phyloP scores from a whole-genome alignment of 2,113 vertebrate species.

The Leptobrachium ailaonicum region DNA sequence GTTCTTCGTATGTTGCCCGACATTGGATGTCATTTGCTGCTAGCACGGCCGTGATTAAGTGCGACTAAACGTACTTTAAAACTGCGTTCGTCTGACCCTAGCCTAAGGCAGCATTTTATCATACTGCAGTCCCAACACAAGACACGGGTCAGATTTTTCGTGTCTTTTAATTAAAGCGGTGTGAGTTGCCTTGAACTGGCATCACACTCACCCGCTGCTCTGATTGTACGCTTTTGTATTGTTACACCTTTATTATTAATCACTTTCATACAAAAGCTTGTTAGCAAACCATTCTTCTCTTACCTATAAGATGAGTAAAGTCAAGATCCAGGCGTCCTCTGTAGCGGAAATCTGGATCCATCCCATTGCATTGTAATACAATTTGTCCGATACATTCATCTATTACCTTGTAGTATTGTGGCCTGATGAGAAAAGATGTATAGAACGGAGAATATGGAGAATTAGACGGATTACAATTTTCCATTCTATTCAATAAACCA shows the following conservation, averaged over 20 bases:
- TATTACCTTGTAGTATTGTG: slow-evolving; percentile 97
- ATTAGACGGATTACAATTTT: too few relatives aligned
- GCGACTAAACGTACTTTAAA: too few relatives aligned
- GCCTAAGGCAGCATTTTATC: too few relatives aligned
- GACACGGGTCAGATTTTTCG: too few relatives aligned
- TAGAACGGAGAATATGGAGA: not conserved
- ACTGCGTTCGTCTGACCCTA: too few relatives aligned
- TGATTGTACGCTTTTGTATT: not conserved
- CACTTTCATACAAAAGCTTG: not conserved
- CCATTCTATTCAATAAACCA: too few relatives aligned
- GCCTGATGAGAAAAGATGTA: slow-evolving; percentile 67
- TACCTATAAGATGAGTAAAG: slow-evolving; percentile 89
- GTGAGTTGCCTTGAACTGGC: not conserved
- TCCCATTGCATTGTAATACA: slow-evolving; percentile 88
- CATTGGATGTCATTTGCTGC: too few relatives aligned
- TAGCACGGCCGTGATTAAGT: too few relatives aligned
- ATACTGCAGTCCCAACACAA: too few relatives aligned
- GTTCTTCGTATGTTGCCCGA: too few relatives aligned
- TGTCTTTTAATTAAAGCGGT: too few relatives aligned
- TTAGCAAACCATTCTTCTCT: slow-evolving; percentile 39
- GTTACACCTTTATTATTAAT: not conserved
- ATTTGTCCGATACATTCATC: slow-evolving; percentile 94
- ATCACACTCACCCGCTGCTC: too few relatives aligned
- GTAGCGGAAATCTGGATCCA: slow-evolving; percentile 92
- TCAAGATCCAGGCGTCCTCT: slow-evolving; percentile 88